Evolutionary conservation across 1,140 invertebrate genomes (phyloP), one percentile per base, ranked within the genome.

Genomic region (Papilio dardanus): DNA sequence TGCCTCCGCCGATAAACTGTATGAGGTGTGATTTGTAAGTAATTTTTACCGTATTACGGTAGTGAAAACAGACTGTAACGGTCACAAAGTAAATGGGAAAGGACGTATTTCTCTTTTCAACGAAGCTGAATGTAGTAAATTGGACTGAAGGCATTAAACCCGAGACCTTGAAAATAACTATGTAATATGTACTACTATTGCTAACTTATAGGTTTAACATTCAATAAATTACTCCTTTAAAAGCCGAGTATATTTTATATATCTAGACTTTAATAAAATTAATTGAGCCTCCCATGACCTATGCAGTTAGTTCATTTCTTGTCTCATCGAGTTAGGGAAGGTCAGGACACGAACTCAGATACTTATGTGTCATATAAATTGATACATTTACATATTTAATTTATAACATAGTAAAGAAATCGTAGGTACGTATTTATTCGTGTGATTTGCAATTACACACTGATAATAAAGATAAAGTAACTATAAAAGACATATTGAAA

Each of bases 11-110:
- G 3, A 24, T 42, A 46, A 14, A 10, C 1, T 71, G 68, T 50
- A 71, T 71, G 19, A 28, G 37, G 7, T 71, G 68, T 71, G 21
- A 50, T 12, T 16, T 46, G 68, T 46, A 50, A 71, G 68, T 71
- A 54, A 21, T 28, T 21, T 62, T 62, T 14, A 62, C 21, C 10
- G 0, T 58, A 58, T 42, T 46, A 46, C 4, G 42, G 12, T 16
- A 46, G 1, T 37, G 8, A 1, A 46, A 42, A 16, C 16, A n/a
- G 1, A 46, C 42, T 0, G 24, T 28, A 12, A 62, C 24, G 1
- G 1, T 28, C 10, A 19, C n/a, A 19, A 14, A 62, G 54, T 28
- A 46, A 12, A 37, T 54, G 2, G 3, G n/a, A 50, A 19, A 50
- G 46, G 12, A 42, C 37, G 14, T 4, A 3, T 2, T 54, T 54